Conservation (phyloP, 2,797 vertebrate genomes). For the Ispidina lecontei region DNA sequence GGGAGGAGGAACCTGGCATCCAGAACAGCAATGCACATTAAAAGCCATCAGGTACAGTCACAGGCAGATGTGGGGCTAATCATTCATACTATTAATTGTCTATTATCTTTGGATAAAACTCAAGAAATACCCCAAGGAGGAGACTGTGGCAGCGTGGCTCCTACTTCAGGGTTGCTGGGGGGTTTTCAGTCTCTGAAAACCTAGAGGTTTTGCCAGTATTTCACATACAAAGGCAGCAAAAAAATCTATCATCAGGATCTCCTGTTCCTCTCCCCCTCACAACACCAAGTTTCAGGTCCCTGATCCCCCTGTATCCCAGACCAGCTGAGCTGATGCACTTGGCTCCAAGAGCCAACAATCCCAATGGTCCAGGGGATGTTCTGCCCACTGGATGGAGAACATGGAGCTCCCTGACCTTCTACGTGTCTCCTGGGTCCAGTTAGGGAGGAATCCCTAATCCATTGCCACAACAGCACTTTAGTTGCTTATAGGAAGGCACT, state of each 20-base stretch:
- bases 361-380: not conserved
- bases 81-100: not conserved
- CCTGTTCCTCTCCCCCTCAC: not conserved
- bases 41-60: not conserved
- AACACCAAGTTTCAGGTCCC: rapidly evolving
- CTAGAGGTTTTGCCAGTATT: not conserved
- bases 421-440: not conserved
- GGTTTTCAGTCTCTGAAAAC: not conserved
- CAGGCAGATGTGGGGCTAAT: not conserved
- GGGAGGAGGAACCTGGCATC: not conserved
- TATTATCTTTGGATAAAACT: not conserved
- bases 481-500: not conserved
- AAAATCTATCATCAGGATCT: not conserved
- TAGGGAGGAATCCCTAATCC: not conserved
- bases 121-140: not conserved
- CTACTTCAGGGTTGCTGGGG: not conserved
- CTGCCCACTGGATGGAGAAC: not conserved
- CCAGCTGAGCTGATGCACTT: not conserved
- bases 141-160: not conserved
- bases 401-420: not conserved
- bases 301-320: rapidly evolving
- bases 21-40: not conserved
- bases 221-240: not conserved
- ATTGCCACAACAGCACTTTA: not conserved
- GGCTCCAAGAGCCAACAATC: not conserved